phyloP scores from a whole-genome alignment of 2,797 vertebrate genomes.

The Glossophaga mutica region DNA sequence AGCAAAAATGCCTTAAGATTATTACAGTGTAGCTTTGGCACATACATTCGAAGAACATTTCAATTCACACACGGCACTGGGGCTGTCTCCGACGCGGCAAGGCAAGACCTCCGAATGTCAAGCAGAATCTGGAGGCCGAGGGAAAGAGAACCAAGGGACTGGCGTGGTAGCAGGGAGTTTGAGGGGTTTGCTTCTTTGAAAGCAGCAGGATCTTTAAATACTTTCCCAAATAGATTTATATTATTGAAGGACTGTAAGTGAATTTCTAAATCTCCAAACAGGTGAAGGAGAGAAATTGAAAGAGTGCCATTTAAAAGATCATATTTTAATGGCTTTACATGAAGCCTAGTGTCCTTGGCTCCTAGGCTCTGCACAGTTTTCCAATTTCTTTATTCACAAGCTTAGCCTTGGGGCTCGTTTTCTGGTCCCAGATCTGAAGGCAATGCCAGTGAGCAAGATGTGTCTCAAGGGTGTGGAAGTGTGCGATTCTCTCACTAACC shows the following conservation, averaged over 20 bases:
- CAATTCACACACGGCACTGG: rapidly evolving
- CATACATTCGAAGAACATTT: background rate
- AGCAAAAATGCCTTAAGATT: background rate
- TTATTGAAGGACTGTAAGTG: background rate
- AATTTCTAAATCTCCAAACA: slow-evolving; percentile 28
- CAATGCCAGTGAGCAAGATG: background rate
- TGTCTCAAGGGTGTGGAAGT: background rate
- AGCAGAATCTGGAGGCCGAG: background rate
- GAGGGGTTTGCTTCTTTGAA: background rate
- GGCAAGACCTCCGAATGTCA: background rate
- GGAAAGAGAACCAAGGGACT: background rate
- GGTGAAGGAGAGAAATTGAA: background rate
- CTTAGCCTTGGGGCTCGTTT: background rate
- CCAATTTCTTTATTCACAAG: background rate
- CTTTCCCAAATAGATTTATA: background rate
- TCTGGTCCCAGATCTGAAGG: background rate
- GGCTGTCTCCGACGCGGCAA: background rate
- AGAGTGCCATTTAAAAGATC: background rate
- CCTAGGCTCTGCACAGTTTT: background rate
- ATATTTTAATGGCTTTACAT: background rate
- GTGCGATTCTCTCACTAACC: background rate
- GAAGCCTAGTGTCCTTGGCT: background rate
- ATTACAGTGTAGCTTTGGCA: background rate
- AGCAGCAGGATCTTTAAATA: background rate
- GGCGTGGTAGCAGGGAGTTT: background rate